Evolutionary conservation across 1,140 invertebrate genomes (phyloP).

Genomic region (Drosophila insularis): DNA sequence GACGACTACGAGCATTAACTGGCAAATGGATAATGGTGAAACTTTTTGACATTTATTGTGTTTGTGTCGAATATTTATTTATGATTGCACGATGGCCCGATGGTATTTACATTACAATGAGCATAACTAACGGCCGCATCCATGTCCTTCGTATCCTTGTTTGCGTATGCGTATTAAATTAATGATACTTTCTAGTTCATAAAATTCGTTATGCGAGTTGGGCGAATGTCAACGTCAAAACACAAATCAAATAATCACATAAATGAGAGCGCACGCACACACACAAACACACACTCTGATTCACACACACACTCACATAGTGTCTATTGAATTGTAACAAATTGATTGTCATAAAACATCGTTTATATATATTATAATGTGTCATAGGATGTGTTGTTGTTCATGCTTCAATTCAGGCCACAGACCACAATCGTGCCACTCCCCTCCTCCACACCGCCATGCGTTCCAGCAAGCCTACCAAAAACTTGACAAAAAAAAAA

Average conservation of each 20-base stretch:
- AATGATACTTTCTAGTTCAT: constrained; percentile 82
- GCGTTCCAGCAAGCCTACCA: not conserved
- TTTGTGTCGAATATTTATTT: constrained; percentile 81
- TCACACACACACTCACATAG: constrained; percentile 30
- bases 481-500: constrained; percentile 2
- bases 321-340: constrained; percentile 80
- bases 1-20: constrained; percentile 55
- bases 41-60: constrained; percentile 81
- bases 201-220: constrained; percentile 69
- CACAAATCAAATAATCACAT: constrained; percentile 81
- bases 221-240: constrained; percentile 69
- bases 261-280: constrained; percentile 64
- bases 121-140: constrained; percentile 69
- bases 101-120: constrained; percentile 77
- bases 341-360: constrained; percentile 81
- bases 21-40: constrained; percentile 73
- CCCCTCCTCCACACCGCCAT: not conserved
- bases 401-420: constrained; percentile 66
- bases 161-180: constrained; percentile 79
- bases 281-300: constrained; percentile 32
- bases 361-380: constrained; percentile 80
- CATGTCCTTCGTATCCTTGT: constrained; percentile 54
- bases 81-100: constrained; percentile 68
- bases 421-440: not conserved
- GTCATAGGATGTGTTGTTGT: constrained; percentile 60